A percentile compares a stretch with the other conserved stretches of the same genome.
Conservation (phyloP, 2,888 invertebrate species). For the Pseudococcus jackbeardsleyi region DNA sequence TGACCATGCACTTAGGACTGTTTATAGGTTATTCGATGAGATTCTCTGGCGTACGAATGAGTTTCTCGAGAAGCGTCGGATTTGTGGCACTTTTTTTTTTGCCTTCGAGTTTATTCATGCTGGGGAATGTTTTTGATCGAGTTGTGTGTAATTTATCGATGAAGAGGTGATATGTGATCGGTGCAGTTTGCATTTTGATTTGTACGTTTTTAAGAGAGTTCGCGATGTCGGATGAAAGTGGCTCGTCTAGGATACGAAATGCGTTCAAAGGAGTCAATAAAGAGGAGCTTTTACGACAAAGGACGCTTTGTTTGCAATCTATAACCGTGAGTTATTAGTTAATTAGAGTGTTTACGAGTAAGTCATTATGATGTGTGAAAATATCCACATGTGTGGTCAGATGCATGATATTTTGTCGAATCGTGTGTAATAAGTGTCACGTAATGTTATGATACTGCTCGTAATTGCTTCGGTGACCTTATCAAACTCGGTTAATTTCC, state of each 20-base stretch:
- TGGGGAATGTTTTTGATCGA: neutral
- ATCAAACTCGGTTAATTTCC: neutral
- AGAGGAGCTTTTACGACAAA: slow-evolving; percentile 80
- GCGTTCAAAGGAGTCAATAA: slow-evolving; percentile 83
- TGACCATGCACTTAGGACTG: slow-evolving; percentile 65
- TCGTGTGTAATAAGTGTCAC: neutral
- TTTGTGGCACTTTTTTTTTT: neutral
- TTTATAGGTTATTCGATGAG: slow-evolving; percentile 49
- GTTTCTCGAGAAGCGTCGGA: neutral
- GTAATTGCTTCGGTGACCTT: slow-evolving; percentile 13
- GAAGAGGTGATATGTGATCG: neutral
- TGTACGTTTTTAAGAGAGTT: neutral
- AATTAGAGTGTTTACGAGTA: neutral
- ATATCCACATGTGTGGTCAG: neutral
- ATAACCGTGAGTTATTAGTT: slow-evolving; percentile 82
- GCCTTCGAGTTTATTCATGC: slow-evolving; percentile 56
- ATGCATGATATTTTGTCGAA: neutral
- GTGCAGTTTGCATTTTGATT: neutral
- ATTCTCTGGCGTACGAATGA: neutral
- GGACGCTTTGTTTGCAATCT: slow-evolving; percentile 80
- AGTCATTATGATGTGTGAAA: neutral
- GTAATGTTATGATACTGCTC: neutral
- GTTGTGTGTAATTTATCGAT: neutral
- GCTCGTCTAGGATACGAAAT: slow-evolving; percentile 62
- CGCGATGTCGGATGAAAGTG: slow-evolving; percentile 24